A percentile compares a stretch with the other conserved stretches of the same genome.
Conservation (phyloP, 2,113 vertebrate genomes). For the Spea bombifrons region DNA sequence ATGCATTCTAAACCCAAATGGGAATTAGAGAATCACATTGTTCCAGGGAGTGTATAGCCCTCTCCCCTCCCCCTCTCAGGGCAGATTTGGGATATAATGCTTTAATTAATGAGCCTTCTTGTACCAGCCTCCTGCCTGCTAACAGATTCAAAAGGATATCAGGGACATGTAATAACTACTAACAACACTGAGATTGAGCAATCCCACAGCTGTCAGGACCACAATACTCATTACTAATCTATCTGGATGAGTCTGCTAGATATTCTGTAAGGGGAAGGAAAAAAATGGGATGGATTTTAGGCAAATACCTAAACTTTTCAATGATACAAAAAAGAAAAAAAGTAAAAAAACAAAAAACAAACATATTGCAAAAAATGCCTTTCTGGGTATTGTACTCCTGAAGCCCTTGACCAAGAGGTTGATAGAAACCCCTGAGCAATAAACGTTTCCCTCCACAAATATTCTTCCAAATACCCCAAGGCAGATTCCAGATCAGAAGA, state of each 20-base stretch:
- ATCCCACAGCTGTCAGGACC: slow-evolving; percentile 37
- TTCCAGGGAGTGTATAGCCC: neutral
- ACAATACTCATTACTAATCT: slow-evolving; percentile 31
- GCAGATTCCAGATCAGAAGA: too few species aligned
- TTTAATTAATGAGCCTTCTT: neutral
- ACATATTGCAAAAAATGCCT: neutral
- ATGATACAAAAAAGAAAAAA: too few species aligned
- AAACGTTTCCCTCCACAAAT: too few species aligned
- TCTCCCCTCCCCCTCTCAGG: neutral
- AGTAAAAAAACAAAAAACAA: neutral
- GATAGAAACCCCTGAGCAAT: too few species aligned
- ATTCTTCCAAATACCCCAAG: too few species aligned
- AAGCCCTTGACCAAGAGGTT: too few species aligned
- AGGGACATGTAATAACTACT: slow-evolving; percentile 18
- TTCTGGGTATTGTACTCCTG: too few species aligned
- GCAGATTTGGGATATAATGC: neutral
- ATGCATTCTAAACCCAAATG: neutral
- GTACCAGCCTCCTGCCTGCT: slow-evolving; percentile 46
- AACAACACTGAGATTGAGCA: slow-evolving; percentile 40
- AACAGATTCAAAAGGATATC: slow-evolving; percentile 41
- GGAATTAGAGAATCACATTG: neutral
- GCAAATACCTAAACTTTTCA: neutral
- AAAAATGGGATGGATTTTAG: too few species aligned
- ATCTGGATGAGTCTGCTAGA: slow-evolving; percentile 20
- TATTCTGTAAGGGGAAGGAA: neutral